Base-by-base conservation (phyloP, 2,888 invertebrate species). In the Myathropa florea region DNA sequence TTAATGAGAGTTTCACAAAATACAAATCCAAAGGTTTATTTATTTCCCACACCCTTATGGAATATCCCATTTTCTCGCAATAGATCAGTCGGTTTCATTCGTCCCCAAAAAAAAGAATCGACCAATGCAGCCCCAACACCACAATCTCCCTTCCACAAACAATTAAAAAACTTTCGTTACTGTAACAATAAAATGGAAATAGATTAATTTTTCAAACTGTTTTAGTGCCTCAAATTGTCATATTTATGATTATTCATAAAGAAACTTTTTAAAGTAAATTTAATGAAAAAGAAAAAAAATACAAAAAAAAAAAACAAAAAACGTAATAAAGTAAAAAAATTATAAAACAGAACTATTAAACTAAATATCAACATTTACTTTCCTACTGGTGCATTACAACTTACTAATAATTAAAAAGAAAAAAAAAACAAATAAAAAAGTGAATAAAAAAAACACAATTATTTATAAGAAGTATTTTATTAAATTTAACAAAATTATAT, bases 381-480 rank as follows among this genome's bases (percentile, higher is more conserved):
- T 90, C 89, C 86, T 86, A 91, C 91, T 92, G 92, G 91, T 92
- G 92, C 92, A 88, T 72, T 87, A 83, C 70, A 82, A 87, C 83
- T 77, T 84, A 88, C 86, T 88, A 65, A 81, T 60, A 75, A 78
- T 24, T 24, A 76, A 61, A 86, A 83, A 64, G 86, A 87, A 83
- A 84, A 61, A 39, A 68, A 87, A 82, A 63, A 78, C 63, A 81
- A 86, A 60, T 76, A 84, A 53, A 77, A 85, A 30, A 30, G 10
- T 33, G n/a, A n/a, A n/a, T 33, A 33, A 33, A 88, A 72, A 86
- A 61, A 53, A 71, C 86, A 71, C 72, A 81, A 65, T 75, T 83
- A 88, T 63, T 80, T 76, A 87, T 88, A 89, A 88, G 88, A 88
- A 88, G 70, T 88, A 85, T 68, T 78, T 65, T 61, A 73, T 71